These are phyloP conservation scores for Drosophila auraria DNA, from an alignment of 1,140 invertebrate genomes.

Conservation along the genomic window DNA sequence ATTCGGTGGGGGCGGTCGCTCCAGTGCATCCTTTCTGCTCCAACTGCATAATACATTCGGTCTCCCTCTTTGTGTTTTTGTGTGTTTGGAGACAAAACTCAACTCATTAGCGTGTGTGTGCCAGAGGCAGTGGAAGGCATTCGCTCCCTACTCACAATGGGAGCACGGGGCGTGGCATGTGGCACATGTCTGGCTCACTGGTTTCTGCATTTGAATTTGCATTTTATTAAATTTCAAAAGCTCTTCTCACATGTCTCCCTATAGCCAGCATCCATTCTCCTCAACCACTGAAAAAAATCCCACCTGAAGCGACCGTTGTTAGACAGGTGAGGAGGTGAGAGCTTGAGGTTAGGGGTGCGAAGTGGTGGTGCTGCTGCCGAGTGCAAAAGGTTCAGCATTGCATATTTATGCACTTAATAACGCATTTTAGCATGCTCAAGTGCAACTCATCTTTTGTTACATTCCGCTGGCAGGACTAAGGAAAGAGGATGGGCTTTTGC, in stretches of 20 bases:
- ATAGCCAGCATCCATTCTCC: constrained; percentile 9
- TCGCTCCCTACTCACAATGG: constrained; percentile 26
- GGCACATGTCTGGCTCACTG: constrained; percentile 71
- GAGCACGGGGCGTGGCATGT: constrained; percentile 57
- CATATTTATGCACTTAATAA: constrained; percentile 84
- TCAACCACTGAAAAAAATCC: constrained; percentile 26
- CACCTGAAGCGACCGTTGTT: constrained; percentile 66
- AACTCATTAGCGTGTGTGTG: constrained; percentile 77
- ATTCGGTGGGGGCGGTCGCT: constrained; percentile 54
- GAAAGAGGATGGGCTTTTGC: background rate
- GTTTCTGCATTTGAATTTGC: constrained; percentile 73
- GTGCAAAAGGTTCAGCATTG: constrained; percentile 62
- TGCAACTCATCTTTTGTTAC: constrained; percentile 82
- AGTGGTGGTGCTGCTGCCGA: constrained; percentile 10
- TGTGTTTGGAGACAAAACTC: constrained; percentile 54
- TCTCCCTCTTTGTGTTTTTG: constrained; percentile 35
- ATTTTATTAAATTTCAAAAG: constrained; percentile 84
- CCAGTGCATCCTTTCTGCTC: constrained; percentile 59
- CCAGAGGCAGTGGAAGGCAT: background rate
- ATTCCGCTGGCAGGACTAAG: constrained; percentile 15
- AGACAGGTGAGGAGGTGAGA: constrained; percentile 29
- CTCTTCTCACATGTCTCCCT: constrained; percentile 55
- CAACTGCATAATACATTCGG: constrained; percentile 64
- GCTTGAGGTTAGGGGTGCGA: background rate
- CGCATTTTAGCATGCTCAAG: constrained; percentile 83